phyloP scores from a whole-genome alignment of 2,888 invertebrate species.

The Mystacides longicornis region DNA sequence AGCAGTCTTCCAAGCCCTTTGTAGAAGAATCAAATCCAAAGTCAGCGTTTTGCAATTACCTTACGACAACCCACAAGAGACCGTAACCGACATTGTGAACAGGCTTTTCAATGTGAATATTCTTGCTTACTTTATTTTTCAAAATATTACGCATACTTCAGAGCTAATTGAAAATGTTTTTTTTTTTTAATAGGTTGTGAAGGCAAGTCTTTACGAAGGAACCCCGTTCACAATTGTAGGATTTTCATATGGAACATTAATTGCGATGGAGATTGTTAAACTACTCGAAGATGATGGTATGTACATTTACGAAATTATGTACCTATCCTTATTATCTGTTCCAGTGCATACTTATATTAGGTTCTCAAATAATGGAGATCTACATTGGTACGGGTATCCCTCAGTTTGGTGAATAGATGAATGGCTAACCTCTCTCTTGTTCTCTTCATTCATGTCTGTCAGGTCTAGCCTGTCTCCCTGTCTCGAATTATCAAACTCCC shows the following conservation, averaged over 20 bases:
- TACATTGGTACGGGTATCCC: no score
- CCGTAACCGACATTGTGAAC: conserved; percentile 45
- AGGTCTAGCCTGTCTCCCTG: no score
- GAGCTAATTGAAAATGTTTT: background rate
- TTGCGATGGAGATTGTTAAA: conserved; percentile 69
- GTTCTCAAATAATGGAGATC: no score
- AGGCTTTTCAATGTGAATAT: conserved; percentile 45
- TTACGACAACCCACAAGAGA: conserved; percentile 39
- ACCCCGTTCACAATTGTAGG: conserved; percentile 70
- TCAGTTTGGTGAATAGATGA: no score
- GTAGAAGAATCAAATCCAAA: conserved; percentile 43
- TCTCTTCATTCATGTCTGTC: no score
- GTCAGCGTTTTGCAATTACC: conserved; percentile 51
- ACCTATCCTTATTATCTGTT: no score
- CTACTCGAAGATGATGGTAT: conserved; percentile 60
- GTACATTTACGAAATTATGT: no score
- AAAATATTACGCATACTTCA: background rate
- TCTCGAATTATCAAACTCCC: no score
- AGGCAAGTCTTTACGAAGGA: conserved; percentile 48
- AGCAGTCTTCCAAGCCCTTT: conserved; percentile 44
- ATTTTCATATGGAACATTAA: conserved; percentile 79
- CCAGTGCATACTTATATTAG: no score
- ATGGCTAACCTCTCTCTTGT: no score
- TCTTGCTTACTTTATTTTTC: background rate
- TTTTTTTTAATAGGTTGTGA: conserved; percentile 32